phyloP scores from a whole-genome alignment of 30 jellyfish, hydroid and myxozoan species.

The Hydractinia symbiolongicarpus region DNA sequence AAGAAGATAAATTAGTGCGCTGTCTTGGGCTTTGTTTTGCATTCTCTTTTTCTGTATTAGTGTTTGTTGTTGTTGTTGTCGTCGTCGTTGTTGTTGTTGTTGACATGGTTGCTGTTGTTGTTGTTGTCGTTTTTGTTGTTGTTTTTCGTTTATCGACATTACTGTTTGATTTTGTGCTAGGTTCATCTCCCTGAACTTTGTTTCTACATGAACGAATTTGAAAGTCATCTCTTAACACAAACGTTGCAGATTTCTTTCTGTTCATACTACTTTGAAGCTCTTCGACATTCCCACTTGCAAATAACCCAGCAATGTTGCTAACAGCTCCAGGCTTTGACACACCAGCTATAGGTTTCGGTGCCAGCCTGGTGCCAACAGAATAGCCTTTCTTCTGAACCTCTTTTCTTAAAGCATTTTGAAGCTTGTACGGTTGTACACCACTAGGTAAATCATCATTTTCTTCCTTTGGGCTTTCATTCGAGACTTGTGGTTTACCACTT shows the following conservation, averaged over 20 bases:
- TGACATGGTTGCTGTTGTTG: not conserved
- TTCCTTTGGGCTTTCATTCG: not conserved
- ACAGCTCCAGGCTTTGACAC: constrained; percentile 58
- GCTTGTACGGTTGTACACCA: constrained; percentile 36
- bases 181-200: constrained; percentile 12
- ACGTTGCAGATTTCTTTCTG: constrained; percentile 75
- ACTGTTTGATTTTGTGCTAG: not conserved
- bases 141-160: not conserved
- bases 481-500: constrained; percentile 38
- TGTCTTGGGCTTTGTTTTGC: constrained; percentile 3
- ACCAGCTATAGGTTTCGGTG: constrained; percentile 43
- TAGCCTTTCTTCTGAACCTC: constrained; percentile 30
- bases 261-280: constrained; percentile 11
- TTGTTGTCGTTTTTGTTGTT: not conserved
- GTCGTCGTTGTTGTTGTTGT: not conserved
- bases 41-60: constrained; percentile 1
- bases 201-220: constrained; percentile 20
- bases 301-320: constrained; percentile 44
- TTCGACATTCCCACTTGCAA: constrained; percentile 27
- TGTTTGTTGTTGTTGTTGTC: not conserved
- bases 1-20: constrained; percentile 39
- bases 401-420: constrained; percentile 26
- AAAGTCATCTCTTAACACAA: constrained; percentile 65
- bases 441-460: not conserved
- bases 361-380: constrained; percentile 38